Evolutionary conservation across 1,140 invertebrate genomes (phyloP).

Genomic region (Drosophila pandora): DNA sequence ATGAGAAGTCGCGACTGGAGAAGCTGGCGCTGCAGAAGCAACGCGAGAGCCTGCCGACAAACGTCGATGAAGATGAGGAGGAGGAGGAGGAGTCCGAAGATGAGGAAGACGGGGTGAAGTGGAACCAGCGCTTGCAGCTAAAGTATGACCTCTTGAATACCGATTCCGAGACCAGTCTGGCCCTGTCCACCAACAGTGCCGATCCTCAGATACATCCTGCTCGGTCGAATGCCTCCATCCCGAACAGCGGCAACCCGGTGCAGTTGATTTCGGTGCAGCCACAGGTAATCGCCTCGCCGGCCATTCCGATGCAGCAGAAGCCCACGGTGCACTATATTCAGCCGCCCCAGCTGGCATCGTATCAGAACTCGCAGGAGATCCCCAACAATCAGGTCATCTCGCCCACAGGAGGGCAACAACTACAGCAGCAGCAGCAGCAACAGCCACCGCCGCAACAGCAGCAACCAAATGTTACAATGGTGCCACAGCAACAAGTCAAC

Average conservation of each 20-base stretch:
- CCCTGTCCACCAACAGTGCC: slow-evolving; percentile 57
- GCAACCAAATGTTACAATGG: slow-evolving; percentile 32
- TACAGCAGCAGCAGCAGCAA: slow-evolving; percentile 63
- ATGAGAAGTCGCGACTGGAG: slow-evolving; percentile 83
- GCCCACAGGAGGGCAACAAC: slow-evolving; percentile 62
- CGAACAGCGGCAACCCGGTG: slow-evolving; percentile 46
- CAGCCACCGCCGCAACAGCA: slow-evolving; percentile 61
- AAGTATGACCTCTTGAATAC: slow-evolving; percentile 70
- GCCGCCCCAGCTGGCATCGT: slow-evolving; percentile 70
- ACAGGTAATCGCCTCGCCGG: slow-evolving; percentile 60
- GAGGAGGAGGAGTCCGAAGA: slow-evolving; percentile 80
- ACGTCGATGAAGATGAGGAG: slow-evolving; percentile 77
- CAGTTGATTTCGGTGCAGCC: slow-evolving; percentile 61
- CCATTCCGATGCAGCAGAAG: slow-evolving; percentile 65
- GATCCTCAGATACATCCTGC: slow-evolving; percentile 56
- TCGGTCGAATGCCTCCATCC: slow-evolving; percentile 62
- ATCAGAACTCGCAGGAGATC: slow-evolving; percentile 63
- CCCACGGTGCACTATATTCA: slow-evolving; percentile 73
- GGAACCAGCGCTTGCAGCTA: slow-evolving; percentile 63
- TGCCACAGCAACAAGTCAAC: slow-evolving; percentile 34
- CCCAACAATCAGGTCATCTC: slow-evolving; percentile 66
- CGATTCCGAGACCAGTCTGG: slow-evolving; percentile 69
- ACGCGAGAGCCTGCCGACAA: slow-evolving; percentile 86
- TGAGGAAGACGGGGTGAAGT: slow-evolving; percentile 74
- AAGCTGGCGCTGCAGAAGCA: slow-evolving; percentile 85